These are phyloP conservation scores for Parelbella ahira DNA, from an alignment of 2,888 invertebrate species.

Conservation along the genomic window DNA sequence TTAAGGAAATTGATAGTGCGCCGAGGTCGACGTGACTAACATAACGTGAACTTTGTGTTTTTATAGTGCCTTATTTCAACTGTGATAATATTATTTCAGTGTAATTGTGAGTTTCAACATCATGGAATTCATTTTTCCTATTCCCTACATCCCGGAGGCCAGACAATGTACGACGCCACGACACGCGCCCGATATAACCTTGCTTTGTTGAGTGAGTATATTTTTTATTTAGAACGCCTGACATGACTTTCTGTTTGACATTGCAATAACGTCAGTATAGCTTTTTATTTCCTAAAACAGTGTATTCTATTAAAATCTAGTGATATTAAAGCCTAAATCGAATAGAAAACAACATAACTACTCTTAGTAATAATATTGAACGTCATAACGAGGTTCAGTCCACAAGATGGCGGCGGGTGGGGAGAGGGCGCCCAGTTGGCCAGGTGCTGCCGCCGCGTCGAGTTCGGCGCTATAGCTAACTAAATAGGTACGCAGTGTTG, in stretches of 20 bases:
- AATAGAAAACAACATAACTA: constrained; percentile 50
- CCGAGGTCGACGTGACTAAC: constrained; percentile 78
- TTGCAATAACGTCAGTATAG: constrained; percentile 31
- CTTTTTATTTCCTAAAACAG: neutral
- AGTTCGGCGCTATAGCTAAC: constrained; percentile 81
- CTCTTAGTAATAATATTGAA: constrained; percentile 71
- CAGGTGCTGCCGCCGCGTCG: constrained; percentile 82
- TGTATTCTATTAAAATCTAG: neutral
- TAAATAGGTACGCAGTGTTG: constrained; percentile 75
- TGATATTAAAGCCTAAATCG: constrained; percentile 34
- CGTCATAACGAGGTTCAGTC: constrained; percentile 72
- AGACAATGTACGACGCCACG: constrained; percentile 72
- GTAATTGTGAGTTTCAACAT: constrained; percentile 53
- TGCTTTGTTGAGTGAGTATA: constrained; percentile 71
- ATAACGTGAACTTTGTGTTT: constrained; percentile 64
- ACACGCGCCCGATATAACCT: constrained; percentile 75
- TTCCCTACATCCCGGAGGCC: constrained; percentile 72
- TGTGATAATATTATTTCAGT: constrained; percentile 45
- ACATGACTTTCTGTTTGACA: constrained; percentile 9
- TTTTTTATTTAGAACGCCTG: constrained; percentile 49
- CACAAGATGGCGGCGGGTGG: constrained; percentile 79
- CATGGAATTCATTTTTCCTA: constrained; percentile 60
- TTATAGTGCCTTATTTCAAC: constrained; percentile 51
- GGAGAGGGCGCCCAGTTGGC: constrained; percentile 80
- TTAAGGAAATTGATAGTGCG: constrained; percentile 79